Base-by-base conservation (phyloP, 2,797 vertebrate genomes). In the Phataginus tetradactyla region DNA sequence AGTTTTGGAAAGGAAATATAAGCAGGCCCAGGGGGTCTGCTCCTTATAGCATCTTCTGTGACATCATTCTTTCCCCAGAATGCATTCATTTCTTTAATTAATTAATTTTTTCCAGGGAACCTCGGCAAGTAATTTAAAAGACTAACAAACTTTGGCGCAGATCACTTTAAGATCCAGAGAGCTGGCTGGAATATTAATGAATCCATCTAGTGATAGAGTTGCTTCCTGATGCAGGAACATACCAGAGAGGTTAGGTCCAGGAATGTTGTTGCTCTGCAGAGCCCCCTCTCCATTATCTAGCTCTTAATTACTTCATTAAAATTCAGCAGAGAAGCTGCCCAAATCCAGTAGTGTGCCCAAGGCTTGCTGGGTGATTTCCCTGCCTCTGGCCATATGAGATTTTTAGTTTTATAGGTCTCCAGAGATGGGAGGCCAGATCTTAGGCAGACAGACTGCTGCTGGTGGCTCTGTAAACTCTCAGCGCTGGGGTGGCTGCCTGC, bases 221-320 rank as follows among this genome's bases (percentile, higher is more conserved):
- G 95, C 97, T 97, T 97, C 90, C 95, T 86, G 93, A 94, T 95
- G 93, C 91, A 94, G 90, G 95, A 91, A 86, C 77, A 61, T 94
- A 97, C 97, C 94, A 98, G 93, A 97, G 96, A 97, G 95, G 94
- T 97, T 96, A 97, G 95, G 93, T 95, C 93, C 72, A 53, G 1
- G 86, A 93, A 86, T 92, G 80, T 87, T 92, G 80, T 87, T 55
- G 80, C 96, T 97, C 84, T 88, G 90, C 93, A 91, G 95, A 97
- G 95, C 90, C 96, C 86, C 96, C 93, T 93, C 80, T 96, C 96
- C 94, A 96, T 98, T 97, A 98, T 96, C 91, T 94, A 79, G 89
- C 93, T 95, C 92, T 97, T 98, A 97, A 98, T 97, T 97, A 98
- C 97, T 94, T 97, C 93, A 96, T 98, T 98, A 98, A 98, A 96